Percentiles rank a stretch among this genome's conserved stretches.
phyloP scores from a whole-genome alignment of 2,888 invertebrate species.

The Stenodema calcarata region DNA sequence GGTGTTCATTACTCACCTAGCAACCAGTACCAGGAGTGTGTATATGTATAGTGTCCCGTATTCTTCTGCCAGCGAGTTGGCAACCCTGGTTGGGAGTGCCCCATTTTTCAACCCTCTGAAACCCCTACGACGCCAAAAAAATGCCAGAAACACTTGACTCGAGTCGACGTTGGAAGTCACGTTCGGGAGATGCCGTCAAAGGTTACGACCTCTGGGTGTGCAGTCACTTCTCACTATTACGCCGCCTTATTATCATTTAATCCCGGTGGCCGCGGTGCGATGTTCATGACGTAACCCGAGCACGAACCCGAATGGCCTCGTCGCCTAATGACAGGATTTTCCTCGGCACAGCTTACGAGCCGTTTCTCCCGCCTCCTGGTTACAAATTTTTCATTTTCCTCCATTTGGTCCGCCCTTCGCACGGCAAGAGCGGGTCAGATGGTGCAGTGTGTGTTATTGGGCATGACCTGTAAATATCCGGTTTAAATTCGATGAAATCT shows the following conservation, averaged over 20 bases:
- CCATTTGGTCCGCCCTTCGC: neutral
- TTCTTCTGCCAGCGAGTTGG: too few relatives aligned
- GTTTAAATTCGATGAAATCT: too few relatives aligned
- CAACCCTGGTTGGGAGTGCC: too few relatives aligned
- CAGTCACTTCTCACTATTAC: neutral
- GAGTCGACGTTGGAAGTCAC: neutral
- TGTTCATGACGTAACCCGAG: neutral
- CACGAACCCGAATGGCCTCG: neutral
- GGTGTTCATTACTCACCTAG: too few relatives aligned
- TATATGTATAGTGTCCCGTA: too few relatives aligned
- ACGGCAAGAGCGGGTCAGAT: too few relatives aligned
- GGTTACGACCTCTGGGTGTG: neutral
- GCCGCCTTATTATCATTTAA: neutral
- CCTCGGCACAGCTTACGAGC: neutral
- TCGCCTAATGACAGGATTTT: neutral
- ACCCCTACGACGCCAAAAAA: neutral
- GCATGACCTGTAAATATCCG: too few relatives aligned
- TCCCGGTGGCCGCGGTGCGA: neutral
- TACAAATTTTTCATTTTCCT: neutral
- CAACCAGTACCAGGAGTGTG: too few relatives aligned
- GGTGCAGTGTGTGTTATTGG: neutral
- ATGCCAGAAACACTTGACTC: neutral
- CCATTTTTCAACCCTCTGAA: neutral
- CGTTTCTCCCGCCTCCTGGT: neutral
- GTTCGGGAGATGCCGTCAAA: neutral